A percentile compares a stretch with the other conserved stretches of the same genome.
Evolutionary conservation across 2,888 invertebrate species (phyloP).

Genomic region (Oscheius sp.): DNA sequence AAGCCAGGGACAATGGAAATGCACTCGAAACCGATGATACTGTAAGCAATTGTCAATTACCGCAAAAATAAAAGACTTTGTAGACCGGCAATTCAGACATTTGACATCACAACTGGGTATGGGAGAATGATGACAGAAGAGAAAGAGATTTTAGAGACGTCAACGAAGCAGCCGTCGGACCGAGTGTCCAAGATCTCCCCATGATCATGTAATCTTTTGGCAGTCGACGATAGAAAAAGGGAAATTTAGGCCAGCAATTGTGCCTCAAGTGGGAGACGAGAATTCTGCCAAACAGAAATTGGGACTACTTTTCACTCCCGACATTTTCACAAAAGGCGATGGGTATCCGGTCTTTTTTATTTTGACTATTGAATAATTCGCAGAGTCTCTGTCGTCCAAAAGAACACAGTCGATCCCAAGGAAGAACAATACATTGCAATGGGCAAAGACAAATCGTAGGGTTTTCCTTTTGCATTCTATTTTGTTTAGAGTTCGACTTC

Average conservation of each 20-base stretch:
- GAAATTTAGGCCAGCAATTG: too few relatives aligned
- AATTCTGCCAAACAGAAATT: too few relatives aligned
- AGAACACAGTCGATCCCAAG: neutral
- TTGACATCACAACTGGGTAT: neutral
- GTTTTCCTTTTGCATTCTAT: too few relatives aligned
- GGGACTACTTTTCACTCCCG: neutral
- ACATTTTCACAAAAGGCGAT: neutral
- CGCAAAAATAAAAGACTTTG: neutral
- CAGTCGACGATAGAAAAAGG: too few relatives aligned
- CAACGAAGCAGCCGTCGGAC: too few relatives aligned
- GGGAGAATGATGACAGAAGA: too few relatives aligned
- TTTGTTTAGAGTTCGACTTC: neutral
- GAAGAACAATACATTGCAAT: neutral
- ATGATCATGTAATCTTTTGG: too few relatives aligned
- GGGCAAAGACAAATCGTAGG: too few relatives aligned
- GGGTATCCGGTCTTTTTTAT: neutral
- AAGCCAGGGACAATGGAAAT: neutral
- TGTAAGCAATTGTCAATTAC: neutral
- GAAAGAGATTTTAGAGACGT: too few relatives aligned
- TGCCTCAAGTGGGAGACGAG: too few relatives aligned
- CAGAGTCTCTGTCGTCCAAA: neutral
- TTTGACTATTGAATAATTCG: neutral
- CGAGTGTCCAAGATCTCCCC: too few relatives aligned
- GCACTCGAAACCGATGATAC: neutral
- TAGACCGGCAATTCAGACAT: neutral